phyloP scores from a whole-genome alignment of 37 sponge, comb jelly and placozoan species.

The Chondrosia reniformis region DNA sequence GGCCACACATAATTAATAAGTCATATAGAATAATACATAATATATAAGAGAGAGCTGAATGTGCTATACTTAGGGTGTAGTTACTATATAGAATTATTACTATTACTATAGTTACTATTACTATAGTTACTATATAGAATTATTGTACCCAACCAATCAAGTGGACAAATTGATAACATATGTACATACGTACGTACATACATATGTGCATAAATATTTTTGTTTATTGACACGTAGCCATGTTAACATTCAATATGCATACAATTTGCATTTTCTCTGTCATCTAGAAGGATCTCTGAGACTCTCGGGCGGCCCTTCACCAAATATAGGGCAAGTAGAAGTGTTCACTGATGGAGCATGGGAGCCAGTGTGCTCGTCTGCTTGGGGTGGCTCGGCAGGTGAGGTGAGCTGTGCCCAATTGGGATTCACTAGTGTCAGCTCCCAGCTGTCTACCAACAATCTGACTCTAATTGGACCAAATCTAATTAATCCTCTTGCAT shows the following conservation, averaged over 20 bases:
- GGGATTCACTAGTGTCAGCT: background rate
- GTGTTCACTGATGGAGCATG: background rate
- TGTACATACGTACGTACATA: constrained; percentile 3
- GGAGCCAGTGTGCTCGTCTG: background rate
- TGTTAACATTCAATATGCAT: background rate
- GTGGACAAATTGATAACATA: background rate
- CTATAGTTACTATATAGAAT: too few relatives aligned
- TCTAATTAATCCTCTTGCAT: too few relatives aligned
- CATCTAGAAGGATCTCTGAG: constrained; percentile 6
- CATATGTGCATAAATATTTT: background rate
- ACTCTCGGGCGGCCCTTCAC: background rate
- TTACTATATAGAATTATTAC: too few relatives aligned
- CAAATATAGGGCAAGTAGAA: constrained; percentile 2
- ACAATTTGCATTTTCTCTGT: background rate
- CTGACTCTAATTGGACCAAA: background rate
- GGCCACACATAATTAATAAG: too few relatives aligned
- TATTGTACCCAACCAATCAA: too few relatives aligned
- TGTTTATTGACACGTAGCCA: background rate
- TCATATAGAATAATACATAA: too few relatives aligned
- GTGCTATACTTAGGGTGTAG: too few relatives aligned
- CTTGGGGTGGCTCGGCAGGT: background rate
- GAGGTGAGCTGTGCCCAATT: background rate
- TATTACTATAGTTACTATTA: too few relatives aligned
- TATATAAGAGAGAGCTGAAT: too few relatives aligned
- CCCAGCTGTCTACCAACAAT: background rate